Percentiles rank a stretch among this genome's conserved stretches.
Evolutionary conservation across 2,113 vertebrate genomes (phyloP).

Genomic region (Pseudolaguvia tuberculata): DNA sequence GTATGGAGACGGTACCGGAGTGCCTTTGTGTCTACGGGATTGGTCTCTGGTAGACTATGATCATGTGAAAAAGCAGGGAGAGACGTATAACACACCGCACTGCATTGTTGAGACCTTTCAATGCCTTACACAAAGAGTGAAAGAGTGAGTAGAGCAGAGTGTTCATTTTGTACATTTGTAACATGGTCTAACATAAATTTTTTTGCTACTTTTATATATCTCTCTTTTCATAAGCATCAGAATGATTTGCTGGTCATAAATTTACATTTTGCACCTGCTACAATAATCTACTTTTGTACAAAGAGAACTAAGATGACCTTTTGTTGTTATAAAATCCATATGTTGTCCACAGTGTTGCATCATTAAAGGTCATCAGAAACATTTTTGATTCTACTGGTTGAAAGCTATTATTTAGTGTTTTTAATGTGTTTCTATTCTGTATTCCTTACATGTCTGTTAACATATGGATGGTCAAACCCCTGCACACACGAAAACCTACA

Average conservation of each 20-base stretch:
- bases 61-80: constrained; percentile 61
- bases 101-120: constrained; percentile 63
- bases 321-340: not conserved
- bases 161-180: not conserved
- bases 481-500: too few relatives aligned
- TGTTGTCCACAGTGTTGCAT: too few relatives aligned
- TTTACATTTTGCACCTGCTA: not conserved
- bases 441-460: too few relatives aligned
- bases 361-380: too few relatives aligned
- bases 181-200: not conserved
- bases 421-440: too few relatives aligned
- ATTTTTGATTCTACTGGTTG: too few relatives aligned
- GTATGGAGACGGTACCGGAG: constrained; percentile 65
- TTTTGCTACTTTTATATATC: not conserved
- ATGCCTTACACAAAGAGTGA: constrained; percentile 48
- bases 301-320: not conserved
- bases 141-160: constrained; percentile 56
- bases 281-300: not conserved
- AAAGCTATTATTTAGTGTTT: too few relatives aligned
- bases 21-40: constrained; percentile 64
- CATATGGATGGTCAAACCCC: too few relatives aligned
- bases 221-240: not conserved
- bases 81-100: constrained; percentile 57
- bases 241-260: not conserved
- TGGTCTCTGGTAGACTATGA: constrained; percentile 67